A percentile compares a stretch with the other conserved stretches of the same genome.
These are phyloP conservation scores for Numida meleagris DNA, from an alignment of 2,113 vertebrate species.

Conservation along the genomic window DNA sequence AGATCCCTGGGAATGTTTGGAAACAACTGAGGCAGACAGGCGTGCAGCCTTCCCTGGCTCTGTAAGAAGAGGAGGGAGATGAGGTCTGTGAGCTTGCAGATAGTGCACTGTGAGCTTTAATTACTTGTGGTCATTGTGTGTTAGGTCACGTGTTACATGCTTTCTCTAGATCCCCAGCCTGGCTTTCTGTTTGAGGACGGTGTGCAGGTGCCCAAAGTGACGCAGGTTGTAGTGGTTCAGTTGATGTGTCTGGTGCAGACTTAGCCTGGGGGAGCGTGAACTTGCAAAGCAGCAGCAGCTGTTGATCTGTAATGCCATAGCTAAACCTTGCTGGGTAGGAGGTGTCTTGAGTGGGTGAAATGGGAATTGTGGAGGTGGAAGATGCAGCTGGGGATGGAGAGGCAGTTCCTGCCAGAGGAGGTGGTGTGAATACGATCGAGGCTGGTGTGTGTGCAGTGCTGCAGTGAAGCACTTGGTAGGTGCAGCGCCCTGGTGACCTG, in stretches of 20 bases:
- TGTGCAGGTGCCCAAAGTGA: neutral
- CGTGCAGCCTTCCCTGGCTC: neutral
- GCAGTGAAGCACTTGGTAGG: rapidly evolving
- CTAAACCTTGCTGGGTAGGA: neutral
- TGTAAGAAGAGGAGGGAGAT: neutral
- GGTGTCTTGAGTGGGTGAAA: neutral
- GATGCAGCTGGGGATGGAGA: neutral
- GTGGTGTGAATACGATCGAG: rapidly evolving
- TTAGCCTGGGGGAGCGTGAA: neutral
- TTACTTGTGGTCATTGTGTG: neutral
- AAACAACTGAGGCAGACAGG: rapidly evolving
- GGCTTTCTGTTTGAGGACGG: neutral
- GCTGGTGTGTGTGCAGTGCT: neutral
- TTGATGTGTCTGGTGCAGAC: neutral
- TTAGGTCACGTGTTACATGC: rapidly evolving
- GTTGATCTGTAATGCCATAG: neutral
- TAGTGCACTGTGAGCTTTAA: neutral
- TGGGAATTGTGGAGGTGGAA: neutral
- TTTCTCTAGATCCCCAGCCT: neutral
- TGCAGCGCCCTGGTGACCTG: neutral
- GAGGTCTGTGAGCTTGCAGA: neutral
- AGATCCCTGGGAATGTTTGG: neutral
- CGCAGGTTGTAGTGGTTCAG: rapidly evolving
- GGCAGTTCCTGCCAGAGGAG: neutral
- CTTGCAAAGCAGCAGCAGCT: neutral